Base-by-base conservation (phyloP, 2,888 invertebrate genomes). In the Abrostola tripartita region DNA sequence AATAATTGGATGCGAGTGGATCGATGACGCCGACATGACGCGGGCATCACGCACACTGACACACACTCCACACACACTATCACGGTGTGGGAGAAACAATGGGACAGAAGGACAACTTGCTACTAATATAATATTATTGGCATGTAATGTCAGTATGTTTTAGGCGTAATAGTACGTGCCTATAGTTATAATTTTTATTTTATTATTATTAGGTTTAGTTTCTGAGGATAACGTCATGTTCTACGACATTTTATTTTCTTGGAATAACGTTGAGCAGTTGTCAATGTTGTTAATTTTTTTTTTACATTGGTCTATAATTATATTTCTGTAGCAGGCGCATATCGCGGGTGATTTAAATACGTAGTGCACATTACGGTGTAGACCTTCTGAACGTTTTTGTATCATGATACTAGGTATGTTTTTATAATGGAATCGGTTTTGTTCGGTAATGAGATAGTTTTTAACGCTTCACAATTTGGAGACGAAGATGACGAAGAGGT, bases 21-120 rank as follows among this genome's bases (percentile, higher is more conserved):
- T 85, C 85, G 84, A 85, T 85, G 85, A 83, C 74, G 79, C 68
- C 71, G 68, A 76, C 79, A 78, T 82, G 82, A 83, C 78, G 80
- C 57, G 75, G 44, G 62, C 68, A 56, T 56, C 53, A 38, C 63
- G 47, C 38, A 59, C 61, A 10, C 50, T 55, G 49, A 55, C 63
- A 54, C 71, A 57, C 14, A n/a, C 9, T 36, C 36, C 5, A 10
- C 38, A 44, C 50, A 54, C 56, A 62, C 37, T n/a, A n/a, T 10
- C n/a, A 38, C 8, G n/a, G 5, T 6, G 10, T 0, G 5, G 6
- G 35, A 14, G 8, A 11, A 1, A 14, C 7, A 6, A 24, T 44
- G 38, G 37, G 7, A 47, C 51, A 38, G 51, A n/a, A 54, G 35
- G 50, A n/a, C 35, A 5, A 50, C 36, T 6, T 44, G 7, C n/a